Evolutionary conservation across 2,888 invertebrate species (phyloP).

Genomic region (Pseudococcus jackbeardsleyi): DNA sequence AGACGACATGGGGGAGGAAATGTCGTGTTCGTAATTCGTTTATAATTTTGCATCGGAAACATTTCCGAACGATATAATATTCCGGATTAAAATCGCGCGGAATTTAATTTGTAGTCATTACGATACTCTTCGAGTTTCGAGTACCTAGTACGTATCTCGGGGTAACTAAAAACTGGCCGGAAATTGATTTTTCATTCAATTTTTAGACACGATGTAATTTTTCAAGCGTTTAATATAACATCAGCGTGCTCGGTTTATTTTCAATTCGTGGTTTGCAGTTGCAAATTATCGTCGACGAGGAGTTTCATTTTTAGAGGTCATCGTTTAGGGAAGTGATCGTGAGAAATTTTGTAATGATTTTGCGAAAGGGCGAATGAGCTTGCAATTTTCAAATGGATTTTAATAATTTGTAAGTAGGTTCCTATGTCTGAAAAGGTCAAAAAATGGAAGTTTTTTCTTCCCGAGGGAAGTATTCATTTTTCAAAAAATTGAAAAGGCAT

Average conservation of each 20-base stretch:
- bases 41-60: slow-evolving; percentile 9
- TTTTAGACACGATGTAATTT: neutral
- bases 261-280: neutral
- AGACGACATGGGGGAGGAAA: neutral
- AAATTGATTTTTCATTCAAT: slow-evolving; percentile 52
- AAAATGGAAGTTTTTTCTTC: neutral
- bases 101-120: slow-evolving; percentile 50
- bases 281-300: neutral
- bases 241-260: slow-evolving; percentile 10
- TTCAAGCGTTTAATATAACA: neutral
- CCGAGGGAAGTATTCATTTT: no score
- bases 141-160: no score
- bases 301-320: no score
- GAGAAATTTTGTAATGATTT: no score
- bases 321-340: no score
- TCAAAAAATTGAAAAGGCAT: no score
- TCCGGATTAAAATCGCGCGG: neutral
- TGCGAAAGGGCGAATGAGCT: neutral
- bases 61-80: neutral
- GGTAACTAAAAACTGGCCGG: neutral
- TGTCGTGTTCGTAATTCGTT: neutral
- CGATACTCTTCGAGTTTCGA: neutral
- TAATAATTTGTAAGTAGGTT: neutral
- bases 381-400: neutral
- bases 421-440: no score